Evolutionary conservation across 2,888 invertebrate genomes (phyloP), one percentile per base, ranked within the genome.

Genomic region (Campoplex capitator): DNA sequence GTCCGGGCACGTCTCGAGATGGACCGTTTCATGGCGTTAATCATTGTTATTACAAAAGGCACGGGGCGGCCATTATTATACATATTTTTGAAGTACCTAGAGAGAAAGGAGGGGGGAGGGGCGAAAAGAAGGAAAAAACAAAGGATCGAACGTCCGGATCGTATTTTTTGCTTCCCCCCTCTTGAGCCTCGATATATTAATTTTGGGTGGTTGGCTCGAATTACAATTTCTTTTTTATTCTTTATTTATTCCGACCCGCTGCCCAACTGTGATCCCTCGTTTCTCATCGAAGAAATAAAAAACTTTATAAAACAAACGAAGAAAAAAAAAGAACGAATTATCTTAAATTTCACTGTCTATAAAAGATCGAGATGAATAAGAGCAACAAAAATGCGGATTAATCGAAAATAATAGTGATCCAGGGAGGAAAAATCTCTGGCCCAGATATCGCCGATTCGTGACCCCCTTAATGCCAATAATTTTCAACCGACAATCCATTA

Each of bases 11-110:
- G 88, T 79, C 70, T 88, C 89, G 89, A 90, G 89, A 91, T 91
- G 90, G 91, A 87, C 91, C 92, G 92, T 92, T 85, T 92, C 92
- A 92, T 91, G 90, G 91, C 89, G 90, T 92, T 93, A 93, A 93
- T 93, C 92, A 93, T 93, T 93, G 91, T 93, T 93, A 93, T 93
- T 93, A 93, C 92, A 89, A 86, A 74, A 88, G 87, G 85, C 89
- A 90, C 91, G 91, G 89, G 89, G 87, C 90, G 89, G 45, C 62
- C 73, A 74, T 81, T 81, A 71, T 73, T 67, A 67, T 35, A 73
- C 35, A 62, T 45, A 73, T 80, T 80, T 62, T 70, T 68, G 7
- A 78, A 54, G 51, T 70, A 70, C 68, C 38, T n/a, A n/a, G 67
- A 70, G 70, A 70, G 42, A 2, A 28, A 28, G 68, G 23, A 45